Percentiles rank a stretch among this genome's conserved stretches.
These are phyloP conservation scores for Phyllostomus discolor DNA, from an alignment of 2,113 vertebrate genomes.

Conservation along the genomic window DNA sequence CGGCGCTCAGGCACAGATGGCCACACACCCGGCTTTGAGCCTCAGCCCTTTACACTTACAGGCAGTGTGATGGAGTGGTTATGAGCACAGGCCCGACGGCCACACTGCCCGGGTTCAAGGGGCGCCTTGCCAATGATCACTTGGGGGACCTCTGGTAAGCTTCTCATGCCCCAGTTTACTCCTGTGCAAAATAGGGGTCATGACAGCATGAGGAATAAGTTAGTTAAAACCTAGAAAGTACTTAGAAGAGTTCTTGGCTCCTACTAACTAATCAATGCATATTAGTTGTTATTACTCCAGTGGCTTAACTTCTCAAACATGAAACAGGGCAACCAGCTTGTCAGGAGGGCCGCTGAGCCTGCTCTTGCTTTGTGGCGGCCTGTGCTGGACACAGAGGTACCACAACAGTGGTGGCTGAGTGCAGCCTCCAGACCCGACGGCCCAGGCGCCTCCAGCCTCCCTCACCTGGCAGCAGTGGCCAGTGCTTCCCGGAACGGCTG, in stretches of 20 bases:
- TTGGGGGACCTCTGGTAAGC: not conserved
- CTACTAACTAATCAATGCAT: not conserved
- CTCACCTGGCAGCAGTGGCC: not conserved
- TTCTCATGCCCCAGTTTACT: not conserved
- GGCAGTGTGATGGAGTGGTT: not conserved
- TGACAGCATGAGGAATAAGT: not conserved
- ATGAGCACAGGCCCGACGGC: rapidly evolving
- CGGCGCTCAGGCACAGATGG: not conserved
- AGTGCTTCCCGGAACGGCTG: not conserved
- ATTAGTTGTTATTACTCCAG: not conserved
- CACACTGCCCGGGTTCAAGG: not conserved
- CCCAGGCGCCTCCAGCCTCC: not conserved
- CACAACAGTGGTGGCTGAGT: rapidly evolving
- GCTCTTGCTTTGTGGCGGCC: not conserved
- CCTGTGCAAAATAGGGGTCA: not conserved
- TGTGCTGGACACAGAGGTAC: not conserved
- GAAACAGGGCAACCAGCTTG: not conserved
- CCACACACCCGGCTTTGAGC: not conserved
- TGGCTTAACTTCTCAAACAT: not conserved
- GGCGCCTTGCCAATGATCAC: too few relatives aligned
- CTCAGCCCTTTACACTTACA: too few relatives aligned
- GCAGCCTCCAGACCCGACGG: not conserved
- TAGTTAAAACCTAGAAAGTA: not conserved
- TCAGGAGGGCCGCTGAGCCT: not conserved
- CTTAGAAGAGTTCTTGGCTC: not conserved